These are phyloP conservation scores for Spialia ferax DNA, from an alignment of 2,888 invertebrate genomes.

Conservation along the genomic window DNA sequence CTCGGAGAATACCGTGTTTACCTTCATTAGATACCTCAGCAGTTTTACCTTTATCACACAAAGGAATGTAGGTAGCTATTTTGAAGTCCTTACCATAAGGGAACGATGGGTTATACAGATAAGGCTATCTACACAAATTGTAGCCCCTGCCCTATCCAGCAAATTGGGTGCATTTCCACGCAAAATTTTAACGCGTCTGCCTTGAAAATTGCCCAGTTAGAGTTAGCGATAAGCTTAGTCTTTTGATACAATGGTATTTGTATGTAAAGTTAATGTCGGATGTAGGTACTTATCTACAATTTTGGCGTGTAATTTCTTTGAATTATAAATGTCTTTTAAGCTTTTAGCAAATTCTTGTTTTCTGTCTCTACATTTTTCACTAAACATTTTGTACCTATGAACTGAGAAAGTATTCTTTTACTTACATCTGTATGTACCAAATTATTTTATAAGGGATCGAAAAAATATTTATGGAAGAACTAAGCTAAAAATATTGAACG, in stretches of 20 bases:
- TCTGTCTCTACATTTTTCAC: background rate
- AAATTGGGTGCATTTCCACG: conserved; percentile 82
- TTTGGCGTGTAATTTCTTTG: conserved; percentile 17
- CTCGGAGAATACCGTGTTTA: no score
- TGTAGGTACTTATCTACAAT: conserved; percentile 12
- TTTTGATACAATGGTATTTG: conserved; percentile 46
- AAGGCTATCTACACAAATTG: conserved; percentile 81
- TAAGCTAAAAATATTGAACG: no score
- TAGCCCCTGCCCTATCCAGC: conserved; percentile 76
- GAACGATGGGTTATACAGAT: conserved; percentile 74
- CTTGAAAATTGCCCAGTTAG: conserved; percentile 61
- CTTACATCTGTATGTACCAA: no score
- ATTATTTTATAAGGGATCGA: no score
- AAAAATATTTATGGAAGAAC: no score
- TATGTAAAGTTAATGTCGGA: conserved; percentile 37
- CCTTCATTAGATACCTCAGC: no score
- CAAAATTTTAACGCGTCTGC: conserved; percentile 74
- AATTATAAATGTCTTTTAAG: background rate
- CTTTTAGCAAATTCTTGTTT: background rate
- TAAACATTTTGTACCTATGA: no score
- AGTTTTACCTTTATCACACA: background rate
- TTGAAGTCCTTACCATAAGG: conserved; percentile 64
- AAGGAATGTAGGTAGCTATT: conserved; percentile 47
- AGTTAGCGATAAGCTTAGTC: conserved; percentile 46
- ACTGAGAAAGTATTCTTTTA: no score